Evolutionary conservation across 2,888 invertebrate genomes (phyloP).

Genomic region (Gastrophysa polygoni): DNA sequence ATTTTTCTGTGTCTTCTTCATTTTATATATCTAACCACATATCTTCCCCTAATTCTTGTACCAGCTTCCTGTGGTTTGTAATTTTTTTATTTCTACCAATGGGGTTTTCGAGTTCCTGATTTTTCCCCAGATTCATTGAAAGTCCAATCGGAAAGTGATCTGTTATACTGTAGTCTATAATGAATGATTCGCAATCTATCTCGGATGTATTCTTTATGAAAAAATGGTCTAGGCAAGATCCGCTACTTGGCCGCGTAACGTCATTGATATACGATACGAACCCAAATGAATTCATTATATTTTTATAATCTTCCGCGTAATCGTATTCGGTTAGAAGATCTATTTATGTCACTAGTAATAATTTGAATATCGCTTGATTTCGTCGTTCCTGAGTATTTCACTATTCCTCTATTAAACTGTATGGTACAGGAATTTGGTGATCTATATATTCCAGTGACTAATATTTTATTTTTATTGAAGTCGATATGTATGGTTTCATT

Average conservation of each 20-base stretch:
- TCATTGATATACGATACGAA: too few species aligned
- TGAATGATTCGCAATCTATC: not conserved
- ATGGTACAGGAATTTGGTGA: not conserved
- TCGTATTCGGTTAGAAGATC: not conserved
- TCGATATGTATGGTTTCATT: not conserved
- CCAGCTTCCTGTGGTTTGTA: not conserved
- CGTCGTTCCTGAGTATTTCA: not conserved
- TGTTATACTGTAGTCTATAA: slow-evolving; percentile 3
- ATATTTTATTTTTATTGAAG: not conserved
- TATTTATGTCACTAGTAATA: not conserved
- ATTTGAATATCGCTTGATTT: not conserved
- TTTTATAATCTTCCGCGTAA: not conserved
- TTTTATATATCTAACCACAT: not conserved
- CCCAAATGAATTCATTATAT: not conserved
- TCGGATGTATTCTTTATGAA: not conserved
- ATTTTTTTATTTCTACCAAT: not conserved
- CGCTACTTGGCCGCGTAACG: too few species aligned
- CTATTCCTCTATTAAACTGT: not conserved
- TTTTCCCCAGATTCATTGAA: not conserved
- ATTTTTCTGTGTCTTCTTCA: not conserved
- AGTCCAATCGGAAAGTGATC: slow-evolving; percentile 5
- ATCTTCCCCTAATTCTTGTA: not conserved
- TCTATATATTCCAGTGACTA: not conserved
- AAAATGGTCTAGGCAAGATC: too few species aligned
- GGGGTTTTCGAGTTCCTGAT: not conserved